Conservation (phyloP, 2,888 invertebrate genomes). For the Hyposoter didymator region DNA sequence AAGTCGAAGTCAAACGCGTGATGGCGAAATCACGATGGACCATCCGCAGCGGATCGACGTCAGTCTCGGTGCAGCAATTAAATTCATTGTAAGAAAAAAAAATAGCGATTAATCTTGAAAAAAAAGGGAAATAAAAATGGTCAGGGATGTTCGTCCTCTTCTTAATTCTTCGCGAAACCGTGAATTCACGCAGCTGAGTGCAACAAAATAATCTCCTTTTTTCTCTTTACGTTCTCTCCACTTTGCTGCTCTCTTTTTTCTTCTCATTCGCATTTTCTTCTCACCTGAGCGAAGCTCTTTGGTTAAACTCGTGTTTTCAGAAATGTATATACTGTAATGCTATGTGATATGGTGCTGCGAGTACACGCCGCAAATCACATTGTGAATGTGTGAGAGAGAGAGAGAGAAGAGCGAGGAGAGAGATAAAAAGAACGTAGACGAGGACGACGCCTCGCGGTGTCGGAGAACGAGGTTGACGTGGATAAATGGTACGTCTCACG, state of each 20-base stretch:
- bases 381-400: slow-evolving; percentile 35
- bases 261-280: slow-evolving; percentile 39
- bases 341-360: slow-evolving; percentile 44
- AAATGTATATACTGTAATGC: not conserved
- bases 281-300: slow-evolving; percentile 39
- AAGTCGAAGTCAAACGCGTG: not conserved
- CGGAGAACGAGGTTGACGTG: slow-evolving; percentile 82
- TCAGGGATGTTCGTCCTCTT: slow-evolving; percentile 4
- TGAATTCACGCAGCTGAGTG: slow-evolving; percentile 41
- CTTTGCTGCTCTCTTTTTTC: not conserved
- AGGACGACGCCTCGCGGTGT: slow-evolving; percentile 76
- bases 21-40: slow-evolving; percentile 35
- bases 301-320: slow-evolving; percentile 28
- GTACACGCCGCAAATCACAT: slow-evolving; percentile 35
- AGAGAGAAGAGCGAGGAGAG: slow-evolving; percentile 31
- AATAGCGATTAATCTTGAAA: not conserved
- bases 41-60: slow-evolving; percentile 22
- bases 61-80: slow-evolving; percentile 23
- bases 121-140: not conserved
- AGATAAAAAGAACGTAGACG: slow-evolving; percentile 41
- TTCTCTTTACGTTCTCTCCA: not conserved
- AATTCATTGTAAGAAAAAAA: slow-evolving; percentile 13
- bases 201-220: slow-evolving; percentile 13
- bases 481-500: slow-evolving; percentile 82
- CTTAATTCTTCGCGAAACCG: slow-evolving; percentile 2